Conservation (phyloP, 1,140 invertebrate genomes). For the Leptonema lineaticorne region DNA sequence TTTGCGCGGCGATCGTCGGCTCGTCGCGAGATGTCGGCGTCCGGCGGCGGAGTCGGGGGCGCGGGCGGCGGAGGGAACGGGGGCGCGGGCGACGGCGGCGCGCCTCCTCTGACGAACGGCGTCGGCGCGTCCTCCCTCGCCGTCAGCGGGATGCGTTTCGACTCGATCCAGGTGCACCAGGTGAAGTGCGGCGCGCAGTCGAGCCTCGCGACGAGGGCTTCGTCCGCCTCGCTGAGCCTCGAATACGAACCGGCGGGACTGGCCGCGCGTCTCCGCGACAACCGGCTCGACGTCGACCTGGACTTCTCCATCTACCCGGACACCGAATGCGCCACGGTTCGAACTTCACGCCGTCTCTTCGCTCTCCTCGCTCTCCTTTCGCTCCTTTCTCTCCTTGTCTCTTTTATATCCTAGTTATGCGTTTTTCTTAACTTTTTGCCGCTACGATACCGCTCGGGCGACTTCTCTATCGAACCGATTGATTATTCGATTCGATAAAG, state of each 20-base stretch:
- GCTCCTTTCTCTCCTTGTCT: neutral
- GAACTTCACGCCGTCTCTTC: too few relatives aligned
- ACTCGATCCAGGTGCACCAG: slow-evolving; percentile 50
- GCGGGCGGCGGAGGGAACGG: neutral
- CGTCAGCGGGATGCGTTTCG: slow-evolving; percentile 51
- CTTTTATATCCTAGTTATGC: neutral
- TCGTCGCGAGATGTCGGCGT: neutral
- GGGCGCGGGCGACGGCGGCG: neutral
- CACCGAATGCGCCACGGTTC: slow-evolving; percentile 70
- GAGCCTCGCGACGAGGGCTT: slow-evolving; percentile 50
- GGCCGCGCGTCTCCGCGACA: slow-evolving; percentile 51
- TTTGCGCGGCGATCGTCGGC: neutral
- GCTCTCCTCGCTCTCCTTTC: too few relatives aligned
- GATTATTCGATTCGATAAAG: neutral
- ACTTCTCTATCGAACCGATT: neutral
- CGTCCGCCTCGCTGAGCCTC: slow-evolving; percentile 42
- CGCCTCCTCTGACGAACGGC: neutral
- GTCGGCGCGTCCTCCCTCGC: neutral
- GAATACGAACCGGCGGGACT: slow-evolving; percentile 40
- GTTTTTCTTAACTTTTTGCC: neutral
- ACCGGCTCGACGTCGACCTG: slow-evolving; percentile 52
- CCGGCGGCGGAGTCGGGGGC: neutral
- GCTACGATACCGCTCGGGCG: neutral
- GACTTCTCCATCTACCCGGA: slow-evolving; percentile 68
- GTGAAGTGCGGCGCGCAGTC: slow-evolving; percentile 54